Base-by-base conservation (phyloP, 2,113 vertebrate species). In the Sula dactylatra region DNA sequence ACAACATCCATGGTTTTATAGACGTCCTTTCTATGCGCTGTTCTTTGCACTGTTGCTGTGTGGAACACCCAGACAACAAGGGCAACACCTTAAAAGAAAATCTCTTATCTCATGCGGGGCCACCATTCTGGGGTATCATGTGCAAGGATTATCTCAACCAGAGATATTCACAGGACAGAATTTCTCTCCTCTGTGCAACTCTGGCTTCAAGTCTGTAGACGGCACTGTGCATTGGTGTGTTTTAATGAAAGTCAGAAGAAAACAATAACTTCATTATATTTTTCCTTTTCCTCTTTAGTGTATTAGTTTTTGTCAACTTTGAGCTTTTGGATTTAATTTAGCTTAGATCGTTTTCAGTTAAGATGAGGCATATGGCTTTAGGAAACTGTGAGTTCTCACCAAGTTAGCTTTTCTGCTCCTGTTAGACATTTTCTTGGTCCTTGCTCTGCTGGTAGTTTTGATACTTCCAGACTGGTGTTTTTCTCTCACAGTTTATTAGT, bases 171-270 rank as follows among this genome's bases (percentile, higher is more conserved):
- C 78, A 82, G 62, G 21, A 40, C 52, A 77, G 40, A 44, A 85
- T 74, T 94, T 50, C 45, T 85, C 31, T 84, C 56, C 29, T 70
- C 55, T 78, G 13, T 56, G 70, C 31, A 84, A 6, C 40, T 69
- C 47, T 82, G 76, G 29, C 77, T 88, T 66, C 10, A 20, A 89
- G 55, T 76, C 40, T 54, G 49, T 36, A 69, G 83, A 34, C 44
- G 84, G 47, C 12, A 49, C 44, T 94, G 79, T 87, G 52, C 10
- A 25, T 14, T 79, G 34, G 20, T 49, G 38, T 58, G 15, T 81
- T 84, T 78, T 74, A 52, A 69, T 62, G 73, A 88, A 91, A 94
- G 32, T 26, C 61, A 87, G 56, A 84, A 93, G 59, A 67, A 94
- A 87, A 54, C 45, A 89, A 11, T 71, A 88, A 59, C 17, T 58